These are phyloP conservation scores for Oxytorus armatus DNA, from an alignment of 2,888 invertebrate genomes.

Conservation along the genomic window DNA sequence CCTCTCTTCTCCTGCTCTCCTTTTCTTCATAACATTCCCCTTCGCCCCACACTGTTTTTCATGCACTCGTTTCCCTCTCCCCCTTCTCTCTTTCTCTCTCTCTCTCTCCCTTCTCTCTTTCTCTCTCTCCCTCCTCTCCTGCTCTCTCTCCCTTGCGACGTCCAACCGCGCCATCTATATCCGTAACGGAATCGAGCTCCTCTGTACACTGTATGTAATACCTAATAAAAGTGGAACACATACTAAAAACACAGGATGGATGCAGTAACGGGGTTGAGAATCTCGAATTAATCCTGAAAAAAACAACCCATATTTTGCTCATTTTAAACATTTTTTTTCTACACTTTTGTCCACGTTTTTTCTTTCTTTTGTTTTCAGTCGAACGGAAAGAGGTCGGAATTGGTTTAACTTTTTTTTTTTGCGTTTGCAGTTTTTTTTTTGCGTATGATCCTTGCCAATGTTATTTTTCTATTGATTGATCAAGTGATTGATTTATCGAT, in stretches of 20 bases:
- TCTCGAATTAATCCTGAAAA: not conserved
- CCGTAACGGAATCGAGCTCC: not conserved
- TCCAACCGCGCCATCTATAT: not conserved
- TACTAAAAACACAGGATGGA: not conserved
- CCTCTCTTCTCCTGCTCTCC: slow-evolving; percentile 49
- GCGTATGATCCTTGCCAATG: too few relatives aligned
- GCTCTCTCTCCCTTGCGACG: not conserved
- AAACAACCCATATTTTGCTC: too few relatives aligned
- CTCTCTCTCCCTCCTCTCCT: not conserved
- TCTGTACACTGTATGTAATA: not conserved
- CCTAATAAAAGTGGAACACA: not conserved
- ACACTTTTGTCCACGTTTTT: not conserved
- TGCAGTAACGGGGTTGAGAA: not conserved
- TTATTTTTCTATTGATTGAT: too few relatives aligned
- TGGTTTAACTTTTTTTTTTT: too few relatives aligned
- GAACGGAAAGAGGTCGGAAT: too few relatives aligned
- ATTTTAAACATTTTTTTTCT: too few relatives aligned
- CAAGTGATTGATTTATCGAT: too few relatives aligned
- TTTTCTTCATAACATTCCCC: slow-evolving; percentile 3
- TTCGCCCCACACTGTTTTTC: not conserved
- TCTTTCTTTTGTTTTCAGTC: not conserved
- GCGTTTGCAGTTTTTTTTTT: too few relatives aligned
- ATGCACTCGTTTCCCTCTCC: not conserved
- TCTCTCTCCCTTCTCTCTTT: not conserved
- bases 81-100: not conserved